Percentiles rank a stretch among this genome's conserved stretches.
phyloP scores from a whole-genome alignment of 1,140 invertebrate genomes.

The Zelostemma sp. region DNA sequence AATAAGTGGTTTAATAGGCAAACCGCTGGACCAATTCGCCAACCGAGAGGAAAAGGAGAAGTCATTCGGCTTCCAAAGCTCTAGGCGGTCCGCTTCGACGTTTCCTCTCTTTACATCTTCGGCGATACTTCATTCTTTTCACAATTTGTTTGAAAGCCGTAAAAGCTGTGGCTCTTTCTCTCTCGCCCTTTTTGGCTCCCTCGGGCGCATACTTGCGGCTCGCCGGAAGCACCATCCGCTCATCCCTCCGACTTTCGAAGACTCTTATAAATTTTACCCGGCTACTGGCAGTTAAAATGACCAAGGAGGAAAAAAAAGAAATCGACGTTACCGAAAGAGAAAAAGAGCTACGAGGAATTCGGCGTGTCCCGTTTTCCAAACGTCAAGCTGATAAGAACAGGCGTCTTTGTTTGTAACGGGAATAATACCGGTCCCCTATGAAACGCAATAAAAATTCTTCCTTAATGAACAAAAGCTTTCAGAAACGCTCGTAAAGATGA shows the following conservation, averaged over 20 bases:
- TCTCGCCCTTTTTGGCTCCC: constrained; percentile 19
- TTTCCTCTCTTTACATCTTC: constrained; percentile 51
- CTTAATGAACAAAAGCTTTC: neutral
- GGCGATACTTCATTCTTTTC: constrained; percentile 64
- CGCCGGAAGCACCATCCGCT: constrained; percentile 61
- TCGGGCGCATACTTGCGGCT: constrained; percentile 46
- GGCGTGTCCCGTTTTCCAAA: neutral
- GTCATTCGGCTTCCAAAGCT: constrained; percentile 40
- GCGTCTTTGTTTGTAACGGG: neutral
- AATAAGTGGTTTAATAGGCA: constrained; percentile 37
- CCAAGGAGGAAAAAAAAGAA: neutral
- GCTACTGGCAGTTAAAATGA: constrained; percentile 3
- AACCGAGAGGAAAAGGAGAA: constrained; percentile 42
- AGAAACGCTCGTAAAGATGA: neutral
- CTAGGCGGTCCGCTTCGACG: constrained; percentile 57
- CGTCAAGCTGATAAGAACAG: neutral
- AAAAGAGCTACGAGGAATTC: neutral
- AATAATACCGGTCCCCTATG: neutral
- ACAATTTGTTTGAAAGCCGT: constrained; percentile 61
- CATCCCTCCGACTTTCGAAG: constrained; percentile 51
- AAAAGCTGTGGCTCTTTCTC: constrained; percentile 54
- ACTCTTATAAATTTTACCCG: constrained; percentile 55
- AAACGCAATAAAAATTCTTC: neutral
- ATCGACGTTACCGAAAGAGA: neutral
- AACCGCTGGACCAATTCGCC: constrained; percentile 24